Conservation (phyloP, 2,888 invertebrate genomes). For the Lasioglossum figueresi region DNA sequence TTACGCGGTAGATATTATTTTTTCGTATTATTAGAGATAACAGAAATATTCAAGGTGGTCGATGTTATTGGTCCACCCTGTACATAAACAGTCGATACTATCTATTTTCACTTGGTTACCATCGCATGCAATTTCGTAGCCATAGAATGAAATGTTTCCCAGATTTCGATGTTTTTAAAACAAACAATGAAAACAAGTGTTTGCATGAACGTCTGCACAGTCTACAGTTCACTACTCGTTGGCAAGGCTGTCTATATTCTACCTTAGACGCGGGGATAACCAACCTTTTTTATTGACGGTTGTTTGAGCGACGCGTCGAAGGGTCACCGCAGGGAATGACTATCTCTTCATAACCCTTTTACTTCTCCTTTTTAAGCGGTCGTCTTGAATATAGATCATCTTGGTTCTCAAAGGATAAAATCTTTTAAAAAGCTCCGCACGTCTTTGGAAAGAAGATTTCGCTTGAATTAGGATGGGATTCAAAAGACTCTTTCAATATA, state of each 20-base stretch:
- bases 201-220: too few relatives aligned
- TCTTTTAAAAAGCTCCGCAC: not conserved
- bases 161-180: not conserved
- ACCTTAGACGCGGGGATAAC: not conserved
- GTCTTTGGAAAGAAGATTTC: not conserved
- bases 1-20: too few relatives aligned
- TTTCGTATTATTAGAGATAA: too few relatives aligned
- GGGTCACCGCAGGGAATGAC: not conserved
- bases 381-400: slow-evolving; percentile 1
- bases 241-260: not conserved
- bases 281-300: not conserved
- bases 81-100: too few relatives aligned
- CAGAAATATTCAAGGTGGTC: too few relatives aligned
- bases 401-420: not conserved
- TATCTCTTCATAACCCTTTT: not conserved
- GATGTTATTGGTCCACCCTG: too few relatives aligned
- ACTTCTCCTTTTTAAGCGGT: not conserved
- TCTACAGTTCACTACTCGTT: not conserved
- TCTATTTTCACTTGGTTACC: not conserved
- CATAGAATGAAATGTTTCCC: not conserved
- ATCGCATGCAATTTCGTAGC: not conserved
- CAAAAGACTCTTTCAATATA: too few relatives aligned
- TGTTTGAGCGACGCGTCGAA: not conserved
- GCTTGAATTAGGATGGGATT: not conserved
- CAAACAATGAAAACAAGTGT: not conserved